These are phyloP conservation scores for Oryzias melastigma DNA, from an alignment of 2,113 vertebrate genomes.

Conservation along the genomic window DNA sequence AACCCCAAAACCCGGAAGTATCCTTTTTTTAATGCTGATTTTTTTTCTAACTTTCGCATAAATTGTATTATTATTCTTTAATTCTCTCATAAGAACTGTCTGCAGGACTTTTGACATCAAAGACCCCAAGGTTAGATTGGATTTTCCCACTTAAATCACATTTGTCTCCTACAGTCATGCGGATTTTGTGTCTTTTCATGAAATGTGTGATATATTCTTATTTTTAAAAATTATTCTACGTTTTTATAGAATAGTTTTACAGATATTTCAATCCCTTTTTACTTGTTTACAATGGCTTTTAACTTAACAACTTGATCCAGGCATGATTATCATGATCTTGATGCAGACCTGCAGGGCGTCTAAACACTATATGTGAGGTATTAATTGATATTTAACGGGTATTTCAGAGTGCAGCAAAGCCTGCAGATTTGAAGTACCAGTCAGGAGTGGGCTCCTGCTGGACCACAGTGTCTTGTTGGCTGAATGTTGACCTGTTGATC, in stretches of 20 bases:
- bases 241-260: too few species aligned
- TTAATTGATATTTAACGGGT: not conserved
- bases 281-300: too few species aligned
- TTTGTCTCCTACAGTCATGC: too few species aligned
- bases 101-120: slow-evolving; percentile 88
- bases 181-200: too few species aligned
- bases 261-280: too few species aligned
- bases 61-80: slow-evolving; percentile 71
- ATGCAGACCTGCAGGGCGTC: not conserved
- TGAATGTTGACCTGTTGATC: slow-evolving; percentile 85
- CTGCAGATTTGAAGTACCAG: slow-evolving; percentile 95
- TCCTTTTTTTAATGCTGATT: slow-evolving; percentile 70
- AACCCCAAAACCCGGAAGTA: slow-evolving; percentile 93
- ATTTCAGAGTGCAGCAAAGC: slow-evolving; percentile 85
- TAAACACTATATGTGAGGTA: not conserved
- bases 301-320: too few species aligned
- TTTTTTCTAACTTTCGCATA: not conserved
- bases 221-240: too few species aligned
- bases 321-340: not conserved
- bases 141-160: too few species aligned
- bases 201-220: too few species aligned
- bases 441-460: slow-evolving; percentile 82
- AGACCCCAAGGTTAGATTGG: slow-evolving; percentile 85
- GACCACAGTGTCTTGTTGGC: slow-evolving; percentile 81
- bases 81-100: slow-evolving; percentile 79